Evolutionary conservation across 1,140 invertebrate species (phyloP), one percentile per base, ranked within the genome.

Genomic region (Oryzaephilus surinamensis): DNA sequence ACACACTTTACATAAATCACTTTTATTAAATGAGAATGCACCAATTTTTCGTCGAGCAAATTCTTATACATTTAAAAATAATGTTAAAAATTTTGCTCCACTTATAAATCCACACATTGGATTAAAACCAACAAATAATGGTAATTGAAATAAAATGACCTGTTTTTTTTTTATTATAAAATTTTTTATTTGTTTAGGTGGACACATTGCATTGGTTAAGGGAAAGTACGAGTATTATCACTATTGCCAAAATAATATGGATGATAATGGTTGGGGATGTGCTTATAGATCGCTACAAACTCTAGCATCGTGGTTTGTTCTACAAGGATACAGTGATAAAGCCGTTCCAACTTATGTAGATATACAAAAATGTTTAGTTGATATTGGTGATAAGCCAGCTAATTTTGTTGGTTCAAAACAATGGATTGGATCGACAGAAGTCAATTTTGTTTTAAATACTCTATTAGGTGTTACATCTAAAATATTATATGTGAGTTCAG

Each of bases 351-450:
- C 78, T 13, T 94, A 97, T 64, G 66, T 65, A 46, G 79, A 90
- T 45, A 94, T 98, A 39, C 94, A 98, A 67, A 74, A 93, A 63
- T 91, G 84, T 63, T 71, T 99, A 40, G 88, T 97, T 24, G 81
- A 91, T 47, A 84, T 99, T 52, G 89, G 90, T 4, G 97, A 99
- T 63, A 99, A 99, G 65, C 75, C 80, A 10, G 58, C 73, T 2
- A 73, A 70, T 32, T 99, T 99, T 65, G 65, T 98, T 27, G 87
- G 86, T 4, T 92, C 89, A 2, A 79, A 75, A 43, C 76, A 96
- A 60, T 99, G 97, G 97, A 99, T 99, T 61, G 97, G 96, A 6
- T 97, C 93, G 0, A 91, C 88, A 10, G 97, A 99, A 77, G 88
- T 99, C 2, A 81, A 83, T 56, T 98, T 85, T 69, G 85, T 89